Evolutionary conservation across 2,888 invertebrate genomes (phyloP).

Genomic region (Escarpia spicata): DNA sequence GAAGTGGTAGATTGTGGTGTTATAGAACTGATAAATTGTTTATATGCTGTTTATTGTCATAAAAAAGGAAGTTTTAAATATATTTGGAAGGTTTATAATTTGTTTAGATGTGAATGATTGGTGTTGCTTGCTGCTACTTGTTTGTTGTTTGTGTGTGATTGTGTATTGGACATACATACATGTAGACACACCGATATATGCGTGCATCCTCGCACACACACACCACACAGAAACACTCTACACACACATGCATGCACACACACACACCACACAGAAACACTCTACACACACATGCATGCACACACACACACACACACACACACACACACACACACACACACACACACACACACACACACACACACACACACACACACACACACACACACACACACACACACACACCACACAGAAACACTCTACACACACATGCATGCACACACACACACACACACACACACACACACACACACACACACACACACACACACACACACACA

Average conservation of each 20-base stretch:
- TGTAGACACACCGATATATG: neutral
- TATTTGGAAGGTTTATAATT: neutral
- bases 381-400: neutral
- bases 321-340: neutral
- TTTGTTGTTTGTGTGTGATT: neutral
- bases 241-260: neutral
- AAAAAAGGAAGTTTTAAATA: neutral
- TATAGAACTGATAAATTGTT: neutral
- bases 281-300: neutral
- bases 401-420: too few species aligned
- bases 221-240: too few species aligned
- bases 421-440: neutral
- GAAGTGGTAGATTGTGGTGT: neutral
- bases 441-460: too few species aligned
- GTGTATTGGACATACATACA: neutral
- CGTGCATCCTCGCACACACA: too few species aligned
- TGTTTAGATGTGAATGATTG: neutral
- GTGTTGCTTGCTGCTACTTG: neutral
- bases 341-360: neutral
- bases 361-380: neutral
- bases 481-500: neutral
- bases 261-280: neutral
- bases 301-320: neutral
- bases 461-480: too few species aligned
- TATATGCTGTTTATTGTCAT: neutral